Evolutionary conservation across 2,113 vertebrate species (phyloP).

Genomic region (Mola mola): DNA sequence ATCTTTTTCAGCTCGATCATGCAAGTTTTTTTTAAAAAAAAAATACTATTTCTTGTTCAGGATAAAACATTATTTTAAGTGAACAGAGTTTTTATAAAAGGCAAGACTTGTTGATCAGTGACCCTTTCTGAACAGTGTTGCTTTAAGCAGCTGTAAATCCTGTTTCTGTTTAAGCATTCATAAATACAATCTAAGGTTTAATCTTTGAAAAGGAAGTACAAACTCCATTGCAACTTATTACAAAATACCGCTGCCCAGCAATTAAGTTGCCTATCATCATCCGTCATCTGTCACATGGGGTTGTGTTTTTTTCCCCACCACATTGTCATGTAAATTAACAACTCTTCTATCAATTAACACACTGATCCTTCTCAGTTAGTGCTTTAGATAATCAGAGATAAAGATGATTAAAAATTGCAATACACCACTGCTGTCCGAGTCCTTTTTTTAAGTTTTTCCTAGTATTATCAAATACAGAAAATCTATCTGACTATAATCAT

Average conservation of each 20-base stretch:
- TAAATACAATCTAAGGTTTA: conserved; percentile 1
- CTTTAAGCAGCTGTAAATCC: no score
- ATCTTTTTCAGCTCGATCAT: no score
- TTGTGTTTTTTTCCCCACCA: conserved; percentile 61
- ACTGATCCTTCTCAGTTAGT: conserved; percentile 70
- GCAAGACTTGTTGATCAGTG: no score
- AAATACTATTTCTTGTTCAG: no score
- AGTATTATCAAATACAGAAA: conserved; percentile 13
- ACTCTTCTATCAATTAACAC: conserved; percentile 78
- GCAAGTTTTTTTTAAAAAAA: no score
- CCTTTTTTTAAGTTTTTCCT: conserved; percentile 21
- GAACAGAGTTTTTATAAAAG: no score
- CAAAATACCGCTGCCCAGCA: conserved; percentile 37
- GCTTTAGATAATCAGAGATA: conserved; percentile 71
- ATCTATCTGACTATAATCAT: conserved; percentile 4
- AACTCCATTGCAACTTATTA: conserved; percentile 18
- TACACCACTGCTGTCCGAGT: conserved; percentile 40
- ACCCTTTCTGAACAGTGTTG: no score
- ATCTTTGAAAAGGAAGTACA: conserved; percentile 7
- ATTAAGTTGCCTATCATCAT: conserved; percentile 76
- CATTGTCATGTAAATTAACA: conserved; percentile 75
- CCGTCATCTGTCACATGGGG: conserved; percentile 69
- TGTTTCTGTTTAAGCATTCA: background rate
- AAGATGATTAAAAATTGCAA: conserved; percentile 49
- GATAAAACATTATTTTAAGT: no score